Evolutionary conservation across 2,888 invertebrate genomes (phyloP).

Genomic region (Drosophila prostipennis): DNA sequence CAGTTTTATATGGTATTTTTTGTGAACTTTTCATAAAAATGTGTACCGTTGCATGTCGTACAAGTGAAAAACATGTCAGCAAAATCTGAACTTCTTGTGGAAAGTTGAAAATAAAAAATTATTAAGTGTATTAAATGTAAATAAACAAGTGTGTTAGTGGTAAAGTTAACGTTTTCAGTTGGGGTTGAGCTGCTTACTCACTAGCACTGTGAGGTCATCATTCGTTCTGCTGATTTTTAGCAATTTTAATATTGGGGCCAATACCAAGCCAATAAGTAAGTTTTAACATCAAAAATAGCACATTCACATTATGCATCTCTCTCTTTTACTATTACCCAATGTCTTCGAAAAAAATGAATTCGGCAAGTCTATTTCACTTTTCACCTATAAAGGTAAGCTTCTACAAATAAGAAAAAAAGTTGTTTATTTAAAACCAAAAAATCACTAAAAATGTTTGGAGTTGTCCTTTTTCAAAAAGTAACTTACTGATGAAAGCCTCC

Average conservation of each 20-base stretch:
- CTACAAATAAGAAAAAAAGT: no score
- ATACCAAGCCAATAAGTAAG: not conserved
- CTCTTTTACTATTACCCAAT: not conserved
- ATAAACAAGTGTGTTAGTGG: constrained; percentile 4
- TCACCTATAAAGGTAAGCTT: no score
- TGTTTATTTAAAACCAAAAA: no score
- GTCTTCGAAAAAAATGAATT: no score
- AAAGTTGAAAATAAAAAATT: constrained; percentile 7
- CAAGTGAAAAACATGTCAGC: constrained; percentile 69
- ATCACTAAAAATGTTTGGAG: no score
- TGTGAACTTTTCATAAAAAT: constrained; percentile 48
- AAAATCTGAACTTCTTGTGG: constrained; percentile 31
- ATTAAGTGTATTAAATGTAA: constrained; percentile 9
- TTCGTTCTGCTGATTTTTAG: constrained; percentile 51
- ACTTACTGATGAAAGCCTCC: no score
- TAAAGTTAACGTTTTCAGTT: not conserved
- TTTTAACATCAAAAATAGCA: no score
- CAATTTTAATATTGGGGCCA: constrained; percentile 22
- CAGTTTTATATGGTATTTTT: constrained; percentile 5
- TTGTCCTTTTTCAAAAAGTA: no score
- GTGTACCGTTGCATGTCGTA: constrained; percentile 69
- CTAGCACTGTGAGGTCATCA: constrained; percentile 23
- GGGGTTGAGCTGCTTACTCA: constrained; percentile 3
- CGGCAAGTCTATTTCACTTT: no score
- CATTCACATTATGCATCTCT: not conserved